Conservation (phyloP, 2,113 vertebrate species). For the Bubo blakistoni region DNA sequence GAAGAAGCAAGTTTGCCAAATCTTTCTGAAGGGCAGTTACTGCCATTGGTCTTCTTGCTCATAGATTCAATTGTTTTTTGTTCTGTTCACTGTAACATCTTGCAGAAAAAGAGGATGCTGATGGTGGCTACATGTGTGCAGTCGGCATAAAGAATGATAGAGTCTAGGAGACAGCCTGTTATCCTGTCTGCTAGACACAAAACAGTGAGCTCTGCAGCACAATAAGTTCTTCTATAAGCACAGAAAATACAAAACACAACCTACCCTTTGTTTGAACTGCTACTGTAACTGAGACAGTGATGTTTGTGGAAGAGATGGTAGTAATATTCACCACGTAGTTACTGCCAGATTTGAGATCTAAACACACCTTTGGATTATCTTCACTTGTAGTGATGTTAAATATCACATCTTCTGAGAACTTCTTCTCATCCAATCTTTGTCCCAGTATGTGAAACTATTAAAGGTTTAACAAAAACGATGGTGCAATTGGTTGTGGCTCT, state of each 20-base stretch:
- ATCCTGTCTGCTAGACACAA: background rate
- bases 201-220: background rate
- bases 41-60: background rate
- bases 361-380: constrained; percentile 77
- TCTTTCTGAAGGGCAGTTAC: background rate
- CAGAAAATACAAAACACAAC: background rate
- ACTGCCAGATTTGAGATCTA: constrained; percentile 81
- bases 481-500: background rate
- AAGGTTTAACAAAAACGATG: background rate
- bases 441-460: constrained; percentile 68
- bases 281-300: constrained; percentile 14
- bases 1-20: background rate
- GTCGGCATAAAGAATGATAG: background rate
- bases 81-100: too few relatives aligned
- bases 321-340: constrained; percentile 85
- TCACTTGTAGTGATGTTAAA: constrained; percentile 74
- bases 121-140: background rate
- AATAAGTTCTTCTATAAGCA: background rate
- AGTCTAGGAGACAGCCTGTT: background rate
- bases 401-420: constrained; percentile 70
- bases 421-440: constrained; percentile 70
- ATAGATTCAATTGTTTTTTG: background rate
- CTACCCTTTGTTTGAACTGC: constrained; percentile 50
- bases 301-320: constrained; percentile 64
- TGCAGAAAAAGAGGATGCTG: background rate